Conservation (phyloP, 2,113 vertebrate genomes). For the Antigone vipio region DNA sequence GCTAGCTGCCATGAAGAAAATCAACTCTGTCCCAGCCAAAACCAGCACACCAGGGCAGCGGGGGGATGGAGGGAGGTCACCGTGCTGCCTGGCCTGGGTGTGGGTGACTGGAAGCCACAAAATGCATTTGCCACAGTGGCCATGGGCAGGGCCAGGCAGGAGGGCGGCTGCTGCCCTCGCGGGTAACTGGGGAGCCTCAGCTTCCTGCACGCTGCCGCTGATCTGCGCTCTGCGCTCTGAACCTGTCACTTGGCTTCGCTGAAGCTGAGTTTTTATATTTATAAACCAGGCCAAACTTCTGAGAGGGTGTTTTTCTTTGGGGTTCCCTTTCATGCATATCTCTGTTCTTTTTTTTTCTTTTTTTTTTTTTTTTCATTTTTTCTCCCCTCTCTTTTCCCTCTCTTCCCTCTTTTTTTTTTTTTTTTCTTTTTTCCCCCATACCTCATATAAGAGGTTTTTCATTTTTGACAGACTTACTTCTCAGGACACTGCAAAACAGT, state of each 20-base stretch:
- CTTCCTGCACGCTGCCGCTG: not conserved
- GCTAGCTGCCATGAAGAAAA: too few species aligned
- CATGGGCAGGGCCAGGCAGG: too few species aligned
- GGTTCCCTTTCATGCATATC: not conserved
- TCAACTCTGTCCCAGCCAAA: too few species aligned
- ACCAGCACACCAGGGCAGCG: not conserved
- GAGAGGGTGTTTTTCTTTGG: not conserved
- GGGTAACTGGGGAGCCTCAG: not conserved
- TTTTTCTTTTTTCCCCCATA: not conserved
- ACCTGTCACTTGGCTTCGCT: not conserved
- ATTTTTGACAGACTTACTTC: not conserved
- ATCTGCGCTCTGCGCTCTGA: not conserved
- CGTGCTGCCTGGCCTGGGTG: fast-evolving
- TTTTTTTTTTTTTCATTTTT: not conserved
- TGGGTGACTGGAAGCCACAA: not conserved
- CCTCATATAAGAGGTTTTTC: not conserved
- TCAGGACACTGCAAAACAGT: not conserved
- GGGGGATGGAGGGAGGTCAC: not conserved
- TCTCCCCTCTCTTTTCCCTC: too few species aligned
- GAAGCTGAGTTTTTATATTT: not conserved
- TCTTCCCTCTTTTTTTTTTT: not conserved
- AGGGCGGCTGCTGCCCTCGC: too few species aligned
- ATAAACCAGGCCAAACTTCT: not conserved
- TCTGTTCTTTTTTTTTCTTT: not conserved
- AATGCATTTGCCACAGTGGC: not conserved